These are phyloP conservation scores for Drosophila phalerata DNA, from an alignment of 2,888 invertebrate species.

Conservation along the genomic window DNA sequence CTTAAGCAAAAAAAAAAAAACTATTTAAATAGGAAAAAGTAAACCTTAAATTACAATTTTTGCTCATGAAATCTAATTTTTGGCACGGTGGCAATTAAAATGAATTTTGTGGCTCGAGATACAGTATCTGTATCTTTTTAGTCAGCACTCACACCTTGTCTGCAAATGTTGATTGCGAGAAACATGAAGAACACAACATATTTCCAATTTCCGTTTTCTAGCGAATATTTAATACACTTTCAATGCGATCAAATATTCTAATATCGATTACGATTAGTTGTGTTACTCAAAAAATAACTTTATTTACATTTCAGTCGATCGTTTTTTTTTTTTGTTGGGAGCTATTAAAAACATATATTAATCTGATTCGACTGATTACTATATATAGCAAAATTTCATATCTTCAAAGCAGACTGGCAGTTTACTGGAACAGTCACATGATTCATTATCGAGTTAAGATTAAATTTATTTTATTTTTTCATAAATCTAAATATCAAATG, in stretches of 20 bases:
- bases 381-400: neutral
- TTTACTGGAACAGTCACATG: neutral
- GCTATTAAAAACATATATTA: neutral
- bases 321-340: no score
- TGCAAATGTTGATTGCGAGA: conserved; percentile 18
- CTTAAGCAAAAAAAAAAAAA: neutral
- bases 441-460: neutral
- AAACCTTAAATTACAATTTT: conserved; percentile 44
- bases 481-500: neutral
- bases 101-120: conserved; percentile 52
- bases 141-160: neutral
- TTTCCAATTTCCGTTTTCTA: neutral
- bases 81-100: conserved; percentile 65
- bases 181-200: conserved; percentile 2
- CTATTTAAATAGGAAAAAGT: conserved; percentile 22
- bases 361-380: neutral
- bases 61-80: conserved; percentile 56
- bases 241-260: neutral
- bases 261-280: neutral
- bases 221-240: conserved; percentile 23
- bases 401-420: neutral
- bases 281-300: neutral
- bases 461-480: neutral
- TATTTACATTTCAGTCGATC: no score
- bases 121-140: conserved; percentile 34